phyloP scores from a whole-genome alignment of 2,888 invertebrate species.

The Epicampocera succincta region DNA sequence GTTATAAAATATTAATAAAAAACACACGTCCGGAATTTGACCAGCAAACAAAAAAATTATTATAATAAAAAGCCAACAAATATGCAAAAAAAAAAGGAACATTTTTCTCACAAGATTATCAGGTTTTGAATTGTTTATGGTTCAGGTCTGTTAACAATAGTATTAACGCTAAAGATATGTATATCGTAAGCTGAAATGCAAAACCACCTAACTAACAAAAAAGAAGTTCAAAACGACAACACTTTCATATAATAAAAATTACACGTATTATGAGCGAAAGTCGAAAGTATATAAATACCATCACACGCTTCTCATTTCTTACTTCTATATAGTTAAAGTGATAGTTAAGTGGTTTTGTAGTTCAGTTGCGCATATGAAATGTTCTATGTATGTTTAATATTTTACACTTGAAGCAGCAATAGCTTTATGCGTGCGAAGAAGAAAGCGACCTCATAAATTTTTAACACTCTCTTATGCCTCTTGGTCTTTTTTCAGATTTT shows the following conservation, averaged over 20 bases:
- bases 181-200: too few relatives aligned
- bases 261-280: too few relatives aligned
- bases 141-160: background rate
- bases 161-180: too few relatives aligned
- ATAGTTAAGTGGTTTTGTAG: too few relatives aligned
- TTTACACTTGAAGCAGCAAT: background rate
- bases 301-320: too few relatives aligned
- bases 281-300: too few relatives aligned
- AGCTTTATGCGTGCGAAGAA: background rate
- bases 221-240: too few relatives aligned
- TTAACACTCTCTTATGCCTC: constrained; percentile 44
- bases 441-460: constrained; percentile 36
- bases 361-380: too few relatives aligned
- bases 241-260: too few relatives aligned
- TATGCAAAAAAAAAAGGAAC: constrained; percentile 4
- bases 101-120: constrained; percentile 32
- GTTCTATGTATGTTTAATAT: too few relatives aligned
- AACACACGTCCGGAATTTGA: background rate
- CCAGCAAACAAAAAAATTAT: constrained; percentile 12
- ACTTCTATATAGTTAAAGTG: too few relatives aligned
- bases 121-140: background rate
- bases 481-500: constrained; percentile 28
- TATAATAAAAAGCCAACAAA: background rate
- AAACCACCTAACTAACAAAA: too few relatives aligned
- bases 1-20: constrained; percentile 21